phyloP scores from a whole-genome alignment of 2,888 invertebrate species.

The Dynastes tityus region DNA sequence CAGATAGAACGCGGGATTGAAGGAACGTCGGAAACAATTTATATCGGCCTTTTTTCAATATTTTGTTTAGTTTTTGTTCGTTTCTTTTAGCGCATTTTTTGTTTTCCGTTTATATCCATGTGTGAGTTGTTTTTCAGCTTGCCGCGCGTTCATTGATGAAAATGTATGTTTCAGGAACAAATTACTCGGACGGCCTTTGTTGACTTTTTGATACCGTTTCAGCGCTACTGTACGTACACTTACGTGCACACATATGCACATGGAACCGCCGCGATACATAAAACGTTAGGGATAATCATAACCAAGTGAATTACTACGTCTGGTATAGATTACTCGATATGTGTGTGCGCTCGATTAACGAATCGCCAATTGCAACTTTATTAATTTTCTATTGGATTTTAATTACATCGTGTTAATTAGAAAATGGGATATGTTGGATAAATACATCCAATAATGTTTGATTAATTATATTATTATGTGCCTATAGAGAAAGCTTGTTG shows the following conservation, averaged over 20 bases:
- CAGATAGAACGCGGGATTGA: constrained; percentile 36
- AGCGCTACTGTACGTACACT: neutral
- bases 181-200: constrained; percentile 35
- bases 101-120: constrained; percentile 14
- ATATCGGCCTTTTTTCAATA: constrained; percentile 41
- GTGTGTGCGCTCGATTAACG: neutral
- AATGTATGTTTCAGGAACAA: constrained; percentile 45
- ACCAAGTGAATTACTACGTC: constrained; percentile 1
- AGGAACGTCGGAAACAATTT: constrained; percentile 46
- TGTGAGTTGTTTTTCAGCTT: constrained; percentile 19
- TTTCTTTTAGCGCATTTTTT: constrained; percentile 24
- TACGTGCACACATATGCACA: neutral
- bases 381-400: neutral
- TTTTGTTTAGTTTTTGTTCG: constrained; percentile 34
- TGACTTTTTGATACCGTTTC: constrained; percentile 25
- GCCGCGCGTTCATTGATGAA: constrained; percentile 42
- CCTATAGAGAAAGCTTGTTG: no score
- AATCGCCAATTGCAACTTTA: neutral
- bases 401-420: neutral
- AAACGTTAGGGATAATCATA: constrained; percentile 18
- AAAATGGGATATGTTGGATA: no score
- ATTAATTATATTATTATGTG: no score
- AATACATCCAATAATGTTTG: no score
- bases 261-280: neutral
- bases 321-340: constrained; percentile 16